These are phyloP conservation scores for Aphelocoma coerulescens DNA, from an alignment of 2,113 vertebrate genomes.

Conservation along the genomic window DNA sequence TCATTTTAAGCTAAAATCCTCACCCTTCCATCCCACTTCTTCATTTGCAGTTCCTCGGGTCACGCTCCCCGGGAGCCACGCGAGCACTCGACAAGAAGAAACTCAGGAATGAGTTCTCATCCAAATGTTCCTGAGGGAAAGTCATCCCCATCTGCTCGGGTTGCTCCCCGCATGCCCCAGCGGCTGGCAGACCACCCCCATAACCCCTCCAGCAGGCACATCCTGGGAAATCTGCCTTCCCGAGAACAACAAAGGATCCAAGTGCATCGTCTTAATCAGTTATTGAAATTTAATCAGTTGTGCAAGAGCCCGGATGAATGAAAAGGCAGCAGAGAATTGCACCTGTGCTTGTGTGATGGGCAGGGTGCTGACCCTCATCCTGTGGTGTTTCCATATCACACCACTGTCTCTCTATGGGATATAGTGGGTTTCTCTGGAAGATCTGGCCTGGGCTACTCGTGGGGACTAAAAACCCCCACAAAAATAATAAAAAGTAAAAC, in stretches of 20 bases:
- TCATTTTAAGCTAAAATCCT: neutral
- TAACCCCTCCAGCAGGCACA: neutral
- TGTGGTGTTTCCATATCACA: neutral
- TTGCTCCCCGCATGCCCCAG: neutral
- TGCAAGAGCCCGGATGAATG: neutral
- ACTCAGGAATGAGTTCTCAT: neutral
- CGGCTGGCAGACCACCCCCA: rapidly evolving
- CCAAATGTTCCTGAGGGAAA: neutral
- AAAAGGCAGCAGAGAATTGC: neutral
- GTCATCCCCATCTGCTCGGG: neutral
- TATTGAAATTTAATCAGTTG: neutral
- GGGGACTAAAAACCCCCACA: neutral
- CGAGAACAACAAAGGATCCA: neutral
- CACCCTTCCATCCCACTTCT: neutral
- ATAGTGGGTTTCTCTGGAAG: neutral
- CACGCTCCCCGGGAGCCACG: neutral
- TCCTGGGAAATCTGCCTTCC: neutral
- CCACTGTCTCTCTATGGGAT: neutral
- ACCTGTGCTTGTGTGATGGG: neutral
- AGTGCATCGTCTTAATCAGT: neutral
- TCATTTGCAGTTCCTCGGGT: neutral
- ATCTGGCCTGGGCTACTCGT: neutral
- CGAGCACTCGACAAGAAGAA: neutral
- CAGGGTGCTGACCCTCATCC: neutral
- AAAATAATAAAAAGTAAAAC: neutral